Conservation (phyloP, 2,888 invertebrate genomes). For the Melanostoma mellinum region DNA sequence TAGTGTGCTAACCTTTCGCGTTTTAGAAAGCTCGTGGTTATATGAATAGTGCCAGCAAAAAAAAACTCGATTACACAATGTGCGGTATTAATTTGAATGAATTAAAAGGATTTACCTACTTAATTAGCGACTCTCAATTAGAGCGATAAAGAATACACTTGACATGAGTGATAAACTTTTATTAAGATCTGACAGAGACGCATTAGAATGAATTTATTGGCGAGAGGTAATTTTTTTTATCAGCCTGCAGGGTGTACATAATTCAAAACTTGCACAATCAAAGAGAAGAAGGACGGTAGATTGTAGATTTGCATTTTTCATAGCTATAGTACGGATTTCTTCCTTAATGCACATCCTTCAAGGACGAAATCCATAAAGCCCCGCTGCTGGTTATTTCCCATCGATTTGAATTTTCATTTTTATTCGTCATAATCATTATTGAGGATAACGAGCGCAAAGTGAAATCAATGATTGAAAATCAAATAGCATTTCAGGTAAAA, state of each 20-base stretch:
- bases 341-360: not conserved
- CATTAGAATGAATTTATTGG: not conserved
- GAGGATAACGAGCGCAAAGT: not conserved
- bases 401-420: slow-evolving; percentile 23
- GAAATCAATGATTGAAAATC: slow-evolving; percentile 5
- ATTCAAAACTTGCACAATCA: not conserved
- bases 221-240: not conserved
- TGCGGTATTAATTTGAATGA: slow-evolving; percentile 21
- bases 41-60: not conserved
- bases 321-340: not conserved
- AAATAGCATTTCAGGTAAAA: not conserved
- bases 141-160: slow-evolving; percentile 18
- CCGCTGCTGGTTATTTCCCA: slow-evolving; percentile 7
- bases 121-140: slow-evolving; percentile 18
- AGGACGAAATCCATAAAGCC: slow-evolving; percentile 6
- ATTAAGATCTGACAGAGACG: slow-evolving; percentile 11
- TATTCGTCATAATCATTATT: not conserved
- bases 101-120: slow-evolving; percentile 15
- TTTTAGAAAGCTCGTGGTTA: slow-evolving; percentile 39
- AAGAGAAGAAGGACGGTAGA: slow-evolving; percentile 5
- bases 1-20: not conserved
- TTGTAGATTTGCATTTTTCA: slow-evolving; percentile 17
- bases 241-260: not conserved
- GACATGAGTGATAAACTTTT: slow-evolving; percentile 8
- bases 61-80: slow-evolving; percentile 20